Evolutionary conservation across 2,113 vertebrate genomes (phyloP), one percentile per base, ranked within the genome.

Genomic region (Meleagris gallopavo): DNA sequence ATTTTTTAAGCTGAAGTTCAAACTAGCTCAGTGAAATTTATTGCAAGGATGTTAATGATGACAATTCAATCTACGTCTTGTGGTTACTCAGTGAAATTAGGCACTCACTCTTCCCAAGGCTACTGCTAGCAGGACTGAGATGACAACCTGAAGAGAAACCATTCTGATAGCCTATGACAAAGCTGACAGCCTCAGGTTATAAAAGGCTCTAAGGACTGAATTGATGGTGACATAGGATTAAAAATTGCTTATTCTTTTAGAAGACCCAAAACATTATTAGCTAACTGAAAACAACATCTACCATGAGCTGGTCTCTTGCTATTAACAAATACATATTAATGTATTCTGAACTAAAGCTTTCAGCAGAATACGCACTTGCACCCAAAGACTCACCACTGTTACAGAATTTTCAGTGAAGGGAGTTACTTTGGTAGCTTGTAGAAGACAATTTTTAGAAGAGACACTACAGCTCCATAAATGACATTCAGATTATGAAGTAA

Each of bases 1-100:
- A 88, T 69, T 91, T 89, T 81, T 88, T 38, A 88, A 94, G 52
- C 27, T 81, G 36, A 91, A 94, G 65, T 93, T 93, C 61, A 95
- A 95, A 93, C 34, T 24, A 90, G 27, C 48, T 54, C 60, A 58
- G 54, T 65, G 40, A 94, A 91, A 91, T 91, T 81, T 83, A 84
- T 57, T 84, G 76, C 34, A 86, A 83, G 93, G 89, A 78, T 74
- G 57, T 75, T 94, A 90, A 90, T 78, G 52, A 83, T 78, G 83
- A 86, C 65, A 95, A 81, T 75, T 86, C 64, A 75, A 72, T 83
- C 82, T 40, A 86, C 61, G 40, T 72, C 34, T 96, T 6, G 0
- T n/a, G 52, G 83, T 64, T 88, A 64, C 50, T 81, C 64, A 65
- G 43, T 69, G 57, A 75, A 93, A 91, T 83, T 83, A 84, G 78